Percentiles rank a stretch among this genome's conserved stretches.
phyloP scores from a whole-genome alignment of 1,140 invertebrate species.

The Elysia chlorotica region DNA sequence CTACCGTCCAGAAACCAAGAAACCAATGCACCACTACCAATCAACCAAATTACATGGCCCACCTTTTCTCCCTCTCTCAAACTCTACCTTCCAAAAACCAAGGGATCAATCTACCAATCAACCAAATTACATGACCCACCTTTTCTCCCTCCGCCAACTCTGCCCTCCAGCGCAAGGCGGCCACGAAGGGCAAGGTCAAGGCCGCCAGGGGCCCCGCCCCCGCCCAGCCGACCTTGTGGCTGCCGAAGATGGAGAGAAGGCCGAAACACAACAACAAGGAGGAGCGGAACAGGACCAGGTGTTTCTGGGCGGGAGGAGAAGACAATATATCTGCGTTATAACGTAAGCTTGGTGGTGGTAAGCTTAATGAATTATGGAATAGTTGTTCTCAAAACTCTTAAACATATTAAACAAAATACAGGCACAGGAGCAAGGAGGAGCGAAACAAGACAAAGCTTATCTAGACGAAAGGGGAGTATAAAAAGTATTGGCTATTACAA shows the following conservation, averaged over 20 bases:
- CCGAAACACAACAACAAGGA: conserved; percentile 71
- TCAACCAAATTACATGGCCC: too few species aligned
- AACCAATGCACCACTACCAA: too few species aligned
- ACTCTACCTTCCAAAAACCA: too few species aligned
- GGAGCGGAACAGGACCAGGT: conserved; percentile 66
- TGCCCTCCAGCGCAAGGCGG: conserved; percentile 64
- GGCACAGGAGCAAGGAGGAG: too few species aligned
- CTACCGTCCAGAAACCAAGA: too few species aligned
- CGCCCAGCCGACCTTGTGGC: conserved; percentile 75
- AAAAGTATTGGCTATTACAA: background rate
- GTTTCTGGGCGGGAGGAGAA: conserved; percentile 38
- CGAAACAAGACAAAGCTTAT: background rate
- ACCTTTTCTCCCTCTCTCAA: too few species aligned
- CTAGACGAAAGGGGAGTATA: background rate
- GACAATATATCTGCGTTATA: too few species aligned
- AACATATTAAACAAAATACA: background rate
- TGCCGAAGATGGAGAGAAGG: conserved; percentile 81
- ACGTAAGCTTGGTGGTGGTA: too few species aligned
- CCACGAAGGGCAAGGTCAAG: conserved; percentile 84
- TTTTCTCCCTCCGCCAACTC: conserved; percentile 34
- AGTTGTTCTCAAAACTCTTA: too few species aligned
- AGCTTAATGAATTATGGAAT: too few species aligned
- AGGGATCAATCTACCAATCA: too few species aligned
- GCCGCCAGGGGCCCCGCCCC: conserved; percentile 84
- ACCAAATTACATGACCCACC: too few species aligned